Conservation (phyloP, 2,888 invertebrate species). For the Meteorus colon region DNA sequence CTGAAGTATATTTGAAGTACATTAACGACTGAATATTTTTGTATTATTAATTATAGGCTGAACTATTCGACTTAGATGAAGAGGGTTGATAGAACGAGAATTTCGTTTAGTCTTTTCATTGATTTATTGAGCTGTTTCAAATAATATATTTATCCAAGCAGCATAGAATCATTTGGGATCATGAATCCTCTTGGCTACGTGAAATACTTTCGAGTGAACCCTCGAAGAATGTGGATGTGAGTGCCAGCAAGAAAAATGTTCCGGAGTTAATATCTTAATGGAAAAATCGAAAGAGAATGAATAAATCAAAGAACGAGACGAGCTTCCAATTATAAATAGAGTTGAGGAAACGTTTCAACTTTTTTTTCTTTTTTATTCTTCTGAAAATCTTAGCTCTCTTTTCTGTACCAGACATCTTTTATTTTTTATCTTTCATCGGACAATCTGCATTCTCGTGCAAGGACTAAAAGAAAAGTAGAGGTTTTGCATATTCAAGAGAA, state of each 20-base stretch:
- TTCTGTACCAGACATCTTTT: neutral
- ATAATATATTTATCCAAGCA: no score
- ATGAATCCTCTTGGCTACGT: no score
- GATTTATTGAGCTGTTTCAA: no score
- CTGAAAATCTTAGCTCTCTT: neutral
- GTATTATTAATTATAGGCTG: no score
- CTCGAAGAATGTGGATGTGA: neutral
- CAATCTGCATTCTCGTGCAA: conserved; percentile 32
- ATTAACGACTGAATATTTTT: no score
- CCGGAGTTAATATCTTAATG: conserved; percentile 50
- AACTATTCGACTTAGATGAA: no score
- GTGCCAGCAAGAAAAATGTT: conserved; percentile 6
- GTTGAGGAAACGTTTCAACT: conserved; percentile 24
- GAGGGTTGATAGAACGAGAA: no score
- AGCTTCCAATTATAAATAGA: conserved; percentile 43
- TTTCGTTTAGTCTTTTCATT: no score
- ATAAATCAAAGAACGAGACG: conserved; percentile 44
- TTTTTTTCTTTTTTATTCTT: neutral
- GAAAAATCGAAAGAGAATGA: conserved; percentile 35
- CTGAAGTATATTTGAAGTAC: no score
- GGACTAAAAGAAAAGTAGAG: conserved; percentile 38
- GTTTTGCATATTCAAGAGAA: conserved; percentile 33
- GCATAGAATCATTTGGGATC: no score
- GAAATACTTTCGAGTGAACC: no score
- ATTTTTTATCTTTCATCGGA: conserved; percentile 14